Conservation (phyloP, 2,797 vertebrate genomes). For the Cottoperca gobio region DNA sequence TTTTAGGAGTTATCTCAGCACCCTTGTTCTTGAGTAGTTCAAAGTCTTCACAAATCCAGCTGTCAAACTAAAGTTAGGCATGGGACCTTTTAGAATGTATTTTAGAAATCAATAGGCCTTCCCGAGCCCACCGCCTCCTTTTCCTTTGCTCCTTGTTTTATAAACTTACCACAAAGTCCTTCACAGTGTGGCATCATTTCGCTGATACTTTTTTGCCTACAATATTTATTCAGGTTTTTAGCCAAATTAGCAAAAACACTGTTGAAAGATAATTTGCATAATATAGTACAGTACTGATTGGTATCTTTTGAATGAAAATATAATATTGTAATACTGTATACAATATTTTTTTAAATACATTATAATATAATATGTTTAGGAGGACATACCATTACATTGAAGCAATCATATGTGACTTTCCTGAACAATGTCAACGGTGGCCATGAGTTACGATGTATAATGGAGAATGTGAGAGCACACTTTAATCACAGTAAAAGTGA, state of each 20-base stretch:
- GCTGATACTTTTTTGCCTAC: constrained; percentile 2
- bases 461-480: too few species aligned
- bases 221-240: constrained; percentile 8
- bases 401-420: too few species aligned
- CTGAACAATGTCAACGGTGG: too few species aligned
- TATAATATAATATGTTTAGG: too few species aligned
- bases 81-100: constrained; percentile 79
- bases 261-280: background rate
- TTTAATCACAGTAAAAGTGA: background rate
- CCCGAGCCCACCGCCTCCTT: constrained; percentile 45
- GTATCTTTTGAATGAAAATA: background rate
- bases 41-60: constrained; percentile 79
- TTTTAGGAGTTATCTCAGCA: constrained; percentile 61
- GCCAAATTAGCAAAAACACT: background rate
- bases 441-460: background rate
- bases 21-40: constrained; percentile 72
- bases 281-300: background rate
- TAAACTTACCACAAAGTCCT: constrained; percentile 66
- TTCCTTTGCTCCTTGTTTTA: constrained; percentile 50
- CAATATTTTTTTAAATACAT: too few species aligned
- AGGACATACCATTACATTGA: too few species aligned
- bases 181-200: constrained; percentile 23
- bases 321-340: background rate
- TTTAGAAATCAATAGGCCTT: constrained; percentile 79
- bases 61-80: constrained; percentile 74